A percentile compares a stretch with the other conserved stretches of the same genome.
Evolutionary conservation across 2,113 vertebrate species (phyloP).

Genomic region (Peromyscus californicus): DNA sequence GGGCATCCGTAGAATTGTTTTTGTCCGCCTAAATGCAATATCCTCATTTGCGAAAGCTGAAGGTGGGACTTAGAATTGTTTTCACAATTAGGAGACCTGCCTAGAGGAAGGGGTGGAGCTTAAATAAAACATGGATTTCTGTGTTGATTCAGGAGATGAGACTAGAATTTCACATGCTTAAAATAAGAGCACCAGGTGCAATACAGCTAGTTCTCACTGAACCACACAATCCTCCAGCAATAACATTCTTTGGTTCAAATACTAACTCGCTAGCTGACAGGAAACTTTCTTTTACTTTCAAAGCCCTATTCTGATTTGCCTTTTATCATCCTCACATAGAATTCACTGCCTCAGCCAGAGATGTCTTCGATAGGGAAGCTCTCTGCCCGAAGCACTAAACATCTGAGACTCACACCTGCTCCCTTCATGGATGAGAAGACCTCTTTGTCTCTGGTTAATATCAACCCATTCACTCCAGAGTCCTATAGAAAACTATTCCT

Average conservation of each 20-base stretch:
- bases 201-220: background rate
- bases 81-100: background rate
- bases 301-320: background rate
- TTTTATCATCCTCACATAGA: slow-evolving; percentile 86
- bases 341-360: slow-evolving; percentile 88
- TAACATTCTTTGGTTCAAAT: background rate
- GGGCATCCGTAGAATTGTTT: background rate
- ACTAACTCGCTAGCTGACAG: background rate
- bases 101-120: background rate
- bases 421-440: slow-evolving; percentile 77
- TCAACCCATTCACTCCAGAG: slow-evolving; percentile 97
- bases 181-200: background rate
- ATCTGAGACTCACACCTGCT: slow-evolving; percentile 81
- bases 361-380: slow-evolving; percentile 88
- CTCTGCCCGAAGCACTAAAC: slow-evolving; percentile 81
- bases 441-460: slow-evolving; percentile 90
- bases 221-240: background rate
- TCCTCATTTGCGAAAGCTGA: background rate
- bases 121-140: background rate
- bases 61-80: background rate
- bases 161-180: background rate
- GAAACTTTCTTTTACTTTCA: background rate
- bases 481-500: slow-evolving; percentile 87
- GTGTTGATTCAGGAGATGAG: background rate
- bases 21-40: background rate